Percentiles rank a stretch among this genome's conserved stretches.
Evolutionary conservation across 2,113 vertebrate genomes (phyloP).

Genomic region (Carollia perspicillata): DNA sequence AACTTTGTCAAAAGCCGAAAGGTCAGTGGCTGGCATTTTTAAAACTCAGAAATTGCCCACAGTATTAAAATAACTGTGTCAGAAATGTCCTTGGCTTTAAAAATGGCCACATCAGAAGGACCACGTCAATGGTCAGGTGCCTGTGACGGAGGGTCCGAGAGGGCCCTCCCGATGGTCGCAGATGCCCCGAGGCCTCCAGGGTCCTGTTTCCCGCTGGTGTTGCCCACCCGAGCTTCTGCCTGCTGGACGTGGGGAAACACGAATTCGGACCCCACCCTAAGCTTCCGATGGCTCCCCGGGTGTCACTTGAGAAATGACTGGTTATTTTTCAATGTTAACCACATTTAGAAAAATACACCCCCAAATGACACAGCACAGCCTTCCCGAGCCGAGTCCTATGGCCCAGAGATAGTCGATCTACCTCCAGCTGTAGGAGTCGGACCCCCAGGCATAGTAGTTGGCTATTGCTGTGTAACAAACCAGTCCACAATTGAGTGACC

Average conservation of each 20-base stretch:
- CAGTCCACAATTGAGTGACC: neutral
- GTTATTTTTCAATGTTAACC: neutral
- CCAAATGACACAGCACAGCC: neutral
- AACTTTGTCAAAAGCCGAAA: neutral
- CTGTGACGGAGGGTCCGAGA: neutral
- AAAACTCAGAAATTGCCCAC: conserved; percentile 41
- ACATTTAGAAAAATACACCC: neutral
- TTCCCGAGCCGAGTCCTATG: neutral
- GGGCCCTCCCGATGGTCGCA: neutral
- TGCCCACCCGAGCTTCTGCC: neutral
- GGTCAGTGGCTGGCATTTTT: neutral
- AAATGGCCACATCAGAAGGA: conserved; percentile 52
- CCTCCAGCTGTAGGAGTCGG: neutral
- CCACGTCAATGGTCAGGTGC: neutral
- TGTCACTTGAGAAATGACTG: neutral
- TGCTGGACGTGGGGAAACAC: neutral
- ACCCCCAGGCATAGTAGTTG: neutral
- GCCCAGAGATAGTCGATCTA: accelerated
- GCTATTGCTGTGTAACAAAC: neutral
- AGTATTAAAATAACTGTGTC: conserved; percentile 40
- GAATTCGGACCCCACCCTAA: neutral
- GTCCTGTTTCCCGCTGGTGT: neutral
- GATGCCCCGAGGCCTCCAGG: neutral
- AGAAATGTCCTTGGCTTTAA: conserved; percentile 38
- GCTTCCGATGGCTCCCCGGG: neutral